These are phyloP conservation scores for Halocynthia aurantium DNA, from an alignment of 23 tunicate genomes.

Conservation along the genomic window DNA sequence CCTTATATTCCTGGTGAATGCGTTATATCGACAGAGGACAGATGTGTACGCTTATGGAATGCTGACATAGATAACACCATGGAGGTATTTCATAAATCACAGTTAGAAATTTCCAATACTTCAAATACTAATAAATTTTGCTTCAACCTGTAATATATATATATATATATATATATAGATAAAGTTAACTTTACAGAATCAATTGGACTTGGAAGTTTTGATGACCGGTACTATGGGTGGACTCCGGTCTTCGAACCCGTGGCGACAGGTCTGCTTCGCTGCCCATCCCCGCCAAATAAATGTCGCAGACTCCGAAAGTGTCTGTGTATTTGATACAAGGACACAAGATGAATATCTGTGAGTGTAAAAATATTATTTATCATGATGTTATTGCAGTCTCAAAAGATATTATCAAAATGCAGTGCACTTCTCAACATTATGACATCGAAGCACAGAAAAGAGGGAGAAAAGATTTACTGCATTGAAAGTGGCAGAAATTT, in stretches of 20 bases:
- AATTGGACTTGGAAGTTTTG: background rate
- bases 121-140: no score
- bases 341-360: background rate
- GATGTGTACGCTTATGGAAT: slow-evolving; percentile 23
- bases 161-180: background rate
- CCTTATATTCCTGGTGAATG: slow-evolving; percentile 46
- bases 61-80: background rate
- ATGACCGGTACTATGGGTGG: slow-evolving; percentile 11
- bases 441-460: slow-evolving; percentile 5
- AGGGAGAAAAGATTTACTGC: background rate
- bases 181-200: background rate
- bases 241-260: slow-evolving; percentile 4
- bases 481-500: background rate
- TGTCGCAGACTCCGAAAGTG: slow-evolving; percentile 17
- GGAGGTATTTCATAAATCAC: no score
- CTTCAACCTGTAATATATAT: background rate
- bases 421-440: background rate
- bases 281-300: slow-evolving; percentile 55
- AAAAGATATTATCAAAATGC: background rate
- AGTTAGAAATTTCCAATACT: no score
- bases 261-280: slow-evolving; percentile 52
- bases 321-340: slow-evolving; percentile 29
- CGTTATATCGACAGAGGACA: slow-evolving; percentile 24
- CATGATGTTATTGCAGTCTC: background rate
- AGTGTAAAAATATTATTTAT: background rate